Percentiles rank a stretch among this genome's conserved stretches.
Conservation (phyloP, 2,113 vertebrate genomes). For the Galeopterus variegatus region DNA sequence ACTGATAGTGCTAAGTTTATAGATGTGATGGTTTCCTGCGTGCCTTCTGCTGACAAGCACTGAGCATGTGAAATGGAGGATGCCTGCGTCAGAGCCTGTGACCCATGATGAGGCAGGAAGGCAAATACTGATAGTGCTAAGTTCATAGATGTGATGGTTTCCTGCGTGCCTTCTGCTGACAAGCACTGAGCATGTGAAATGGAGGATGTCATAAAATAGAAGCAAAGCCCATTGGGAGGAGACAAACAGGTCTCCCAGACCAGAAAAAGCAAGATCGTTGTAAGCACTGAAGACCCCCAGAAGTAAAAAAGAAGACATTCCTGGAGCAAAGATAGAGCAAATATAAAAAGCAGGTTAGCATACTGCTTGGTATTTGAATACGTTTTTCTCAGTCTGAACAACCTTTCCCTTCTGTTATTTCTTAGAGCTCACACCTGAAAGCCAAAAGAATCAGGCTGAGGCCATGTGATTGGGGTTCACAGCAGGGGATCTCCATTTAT, state of each 20-base stretch:
- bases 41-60: background rate
- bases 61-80: background rate
- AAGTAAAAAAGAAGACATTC: conserved; percentile 40
- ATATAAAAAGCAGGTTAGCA: background rate
- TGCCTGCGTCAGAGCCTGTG: conserved; percentile 46
- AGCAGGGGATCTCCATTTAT: conserved; percentile 16
- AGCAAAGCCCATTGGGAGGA: background rate
- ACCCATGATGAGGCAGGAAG: conserved; percentile 66
- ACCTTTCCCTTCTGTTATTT: background rate
- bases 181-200: background rate
- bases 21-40: conserved; percentile 2
- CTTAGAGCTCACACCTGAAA: conserved; percentile 57
- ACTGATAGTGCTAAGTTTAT: conserved; percentile 40
- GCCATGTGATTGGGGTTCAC: background rate
- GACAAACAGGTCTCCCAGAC: background rate
- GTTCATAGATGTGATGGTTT: conserved; percentile 24
- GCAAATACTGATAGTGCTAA: conserved; percentile 63
- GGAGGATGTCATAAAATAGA: background rate
- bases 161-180: background rate
- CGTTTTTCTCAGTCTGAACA: background rate
- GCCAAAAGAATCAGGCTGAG: conserved; percentile 28
- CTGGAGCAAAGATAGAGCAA: background rate
- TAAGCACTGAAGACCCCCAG: background rate
- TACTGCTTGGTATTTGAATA: background rate
- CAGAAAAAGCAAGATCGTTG: background rate